phyloP scores from a whole-genome alignment of 2,113 vertebrate species.

The Melanostigma gelatinosum region DNA sequence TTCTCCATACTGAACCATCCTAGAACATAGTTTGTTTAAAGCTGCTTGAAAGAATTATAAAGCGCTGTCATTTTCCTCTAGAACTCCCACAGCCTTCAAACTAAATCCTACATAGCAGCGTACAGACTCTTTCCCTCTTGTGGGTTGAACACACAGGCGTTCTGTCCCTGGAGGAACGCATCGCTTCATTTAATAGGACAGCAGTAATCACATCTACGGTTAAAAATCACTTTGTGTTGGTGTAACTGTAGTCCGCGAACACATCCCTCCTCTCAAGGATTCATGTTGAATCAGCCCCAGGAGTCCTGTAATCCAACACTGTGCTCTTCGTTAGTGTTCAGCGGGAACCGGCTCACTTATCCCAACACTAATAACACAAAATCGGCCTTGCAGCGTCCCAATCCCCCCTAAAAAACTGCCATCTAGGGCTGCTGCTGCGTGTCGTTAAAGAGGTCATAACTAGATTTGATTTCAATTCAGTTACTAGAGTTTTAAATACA shows the following conservation, averaged over 20 bases:
- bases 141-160: constrained; percentile 24
- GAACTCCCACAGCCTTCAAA: not conserved
- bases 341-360: constrained; percentile 35
- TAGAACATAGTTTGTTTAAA: not conserved
- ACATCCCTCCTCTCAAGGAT: constrained; percentile 29
- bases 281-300: constrained; percentile 41
- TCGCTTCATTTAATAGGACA: constrained; percentile 31
- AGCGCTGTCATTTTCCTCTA: not conserved
- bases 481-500: not conserved
- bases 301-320: constrained; percentile 55
- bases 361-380: constrained; percentile 42
- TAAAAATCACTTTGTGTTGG: constrained; percentile 43
- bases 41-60: not conserved
- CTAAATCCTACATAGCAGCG: constrained; percentile 4
- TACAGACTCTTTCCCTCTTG: not conserved
- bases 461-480: not conserved
- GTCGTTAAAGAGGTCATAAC: not conserved
- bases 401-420: constrained; percentile 1
- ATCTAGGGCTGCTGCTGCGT: constrained; percentile 9
- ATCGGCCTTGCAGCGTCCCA: constrained; percentile 5
- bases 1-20: not conserved
- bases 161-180: constrained; percentile 10
- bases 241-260: constrained; percentile 22
- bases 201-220: constrained; percentile 40
- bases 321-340: constrained; percentile 58